Base-by-base conservation (phyloP, 2,888 invertebrate genomes). In the Drosophila cyrtoloma region DNA sequence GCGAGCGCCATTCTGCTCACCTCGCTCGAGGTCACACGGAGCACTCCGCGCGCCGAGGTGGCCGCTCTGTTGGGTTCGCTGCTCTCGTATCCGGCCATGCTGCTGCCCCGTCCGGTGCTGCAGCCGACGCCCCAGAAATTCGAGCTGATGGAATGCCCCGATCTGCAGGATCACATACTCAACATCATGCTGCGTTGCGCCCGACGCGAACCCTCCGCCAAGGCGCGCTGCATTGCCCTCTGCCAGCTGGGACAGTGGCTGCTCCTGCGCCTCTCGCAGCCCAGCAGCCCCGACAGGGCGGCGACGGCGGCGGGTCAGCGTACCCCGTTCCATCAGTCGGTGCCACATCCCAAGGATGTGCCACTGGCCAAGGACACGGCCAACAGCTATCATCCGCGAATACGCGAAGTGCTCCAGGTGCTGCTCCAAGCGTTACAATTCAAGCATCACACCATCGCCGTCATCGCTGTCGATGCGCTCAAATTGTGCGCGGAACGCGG, bases 11-110 rank as follows among this genome's bases (percentile, higher is more conserved):
- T 97, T 28, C 96, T 99, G 75, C 95, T 98, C 71, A 97, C 97
- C 85, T 96, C 96, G 22, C 95, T 96, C 19, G 98, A 98, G 91
- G 95, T 96, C 71, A 95, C 95, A 61, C 93, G 92, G 39, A 94
- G 96, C 95, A 96, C 96, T 72, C 99, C 99, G 0, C 95, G 98
- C 71, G 96, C 97, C 14, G 99, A 99, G 91, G 98, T 98, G 1
- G 96, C 98, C 32, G 97, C 98, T 0, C 96, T 99, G 74, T 94
- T 99, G 39, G 98, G 98, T 1, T 97, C 97, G 1, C 94, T 99
- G 64, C 94, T 99, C 51, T 96, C 97, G 79, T 95, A 98, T 80
- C 97, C 98, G 0, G 95, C 96, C 81, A 93, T 95, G 53, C 94
- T 96, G 71, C 93, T 95, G 73, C 93, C 94, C 19, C 93, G 94